A percentile compares a stretch with the other conserved stretches of the same genome.
Conservation (phyloP, 2,888 invertebrate genomes). For the Flexamia atlantica region DNA sequence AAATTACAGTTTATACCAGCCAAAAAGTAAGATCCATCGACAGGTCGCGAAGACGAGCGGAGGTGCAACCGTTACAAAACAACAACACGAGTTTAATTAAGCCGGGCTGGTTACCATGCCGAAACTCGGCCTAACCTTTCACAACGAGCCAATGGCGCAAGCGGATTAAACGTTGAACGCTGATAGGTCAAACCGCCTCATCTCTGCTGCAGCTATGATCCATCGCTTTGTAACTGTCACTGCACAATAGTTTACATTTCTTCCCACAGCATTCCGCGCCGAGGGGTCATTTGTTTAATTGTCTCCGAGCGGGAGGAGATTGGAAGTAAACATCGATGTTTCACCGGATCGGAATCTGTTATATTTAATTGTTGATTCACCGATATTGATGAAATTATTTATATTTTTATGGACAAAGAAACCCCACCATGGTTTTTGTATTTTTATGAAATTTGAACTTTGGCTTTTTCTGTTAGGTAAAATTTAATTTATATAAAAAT, state of each 20-base stretch:
- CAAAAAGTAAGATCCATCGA: too few species aligned
- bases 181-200: conserved; percentile 19
- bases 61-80: neutral
- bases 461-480: too few species aligned
- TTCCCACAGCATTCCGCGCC: conserved; percentile 33
- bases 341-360: neutral
- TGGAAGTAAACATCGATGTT: neutral
- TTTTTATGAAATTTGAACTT: too few species aligned
- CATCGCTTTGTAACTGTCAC: conserved; percentile 18
- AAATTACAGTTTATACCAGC: too few species aligned
- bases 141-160: conserved; percentile 21
- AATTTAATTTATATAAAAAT: too few species aligned
- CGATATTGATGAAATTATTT: too few species aligned
- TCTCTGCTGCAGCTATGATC: neutral
- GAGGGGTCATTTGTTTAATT: neutral
- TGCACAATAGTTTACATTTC: neutral
- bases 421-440: too few species aligned
- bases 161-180: conserved; percentile 12
- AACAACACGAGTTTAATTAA: conserved; percentile 24
- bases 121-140: conserved; percentile 8
- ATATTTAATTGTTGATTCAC: too few species aligned
- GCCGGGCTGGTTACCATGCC: neutral
- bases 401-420: too few species aligned
- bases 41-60: too few species aligned
- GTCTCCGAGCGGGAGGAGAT: neutral